Conservation (phyloP, 2,797 vertebrate genomes). For the Macropus fuliginosus region DNA sequence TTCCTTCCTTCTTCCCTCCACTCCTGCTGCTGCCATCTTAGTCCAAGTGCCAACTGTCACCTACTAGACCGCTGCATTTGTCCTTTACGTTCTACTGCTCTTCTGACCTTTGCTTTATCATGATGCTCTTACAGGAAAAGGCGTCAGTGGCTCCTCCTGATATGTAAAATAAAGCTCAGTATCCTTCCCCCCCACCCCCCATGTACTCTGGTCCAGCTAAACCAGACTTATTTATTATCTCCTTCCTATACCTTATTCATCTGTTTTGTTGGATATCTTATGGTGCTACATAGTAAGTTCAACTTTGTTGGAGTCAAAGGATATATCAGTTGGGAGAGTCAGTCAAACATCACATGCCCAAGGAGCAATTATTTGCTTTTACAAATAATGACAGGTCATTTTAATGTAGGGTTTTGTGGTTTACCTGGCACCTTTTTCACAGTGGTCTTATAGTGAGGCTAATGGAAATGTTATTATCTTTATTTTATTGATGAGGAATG, state of each 20-base stretch:
- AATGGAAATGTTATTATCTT: background rate
- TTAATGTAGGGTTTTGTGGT: background rate
- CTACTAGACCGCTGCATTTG: background rate
- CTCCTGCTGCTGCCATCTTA: background rate
- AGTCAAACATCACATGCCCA: background rate
- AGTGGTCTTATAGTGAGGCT: background rate
- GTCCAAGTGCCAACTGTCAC: background rate
- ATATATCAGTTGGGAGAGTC: background rate
- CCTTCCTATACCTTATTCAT: background rate
- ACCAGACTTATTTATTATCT: background rate
- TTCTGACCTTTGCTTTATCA: background rate
- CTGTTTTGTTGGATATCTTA: background rate
- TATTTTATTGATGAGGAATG: background rate
- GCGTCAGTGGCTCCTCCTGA: background rate
- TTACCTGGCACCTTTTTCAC: background rate
- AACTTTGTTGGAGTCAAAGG: background rate
- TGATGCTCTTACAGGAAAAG: background rate
- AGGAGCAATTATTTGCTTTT: background rate
- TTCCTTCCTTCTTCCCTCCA: background rate
- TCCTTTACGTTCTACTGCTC: background rate
- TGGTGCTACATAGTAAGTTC: background rate
- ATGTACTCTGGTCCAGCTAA: background rate
- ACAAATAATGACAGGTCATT: background rate
- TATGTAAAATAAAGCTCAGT: background rate
- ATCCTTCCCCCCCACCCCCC: background rate